Base-by-base conservation (phyloP, 64 coral and sea anemone species). In the Porites australiensis region DNA sequence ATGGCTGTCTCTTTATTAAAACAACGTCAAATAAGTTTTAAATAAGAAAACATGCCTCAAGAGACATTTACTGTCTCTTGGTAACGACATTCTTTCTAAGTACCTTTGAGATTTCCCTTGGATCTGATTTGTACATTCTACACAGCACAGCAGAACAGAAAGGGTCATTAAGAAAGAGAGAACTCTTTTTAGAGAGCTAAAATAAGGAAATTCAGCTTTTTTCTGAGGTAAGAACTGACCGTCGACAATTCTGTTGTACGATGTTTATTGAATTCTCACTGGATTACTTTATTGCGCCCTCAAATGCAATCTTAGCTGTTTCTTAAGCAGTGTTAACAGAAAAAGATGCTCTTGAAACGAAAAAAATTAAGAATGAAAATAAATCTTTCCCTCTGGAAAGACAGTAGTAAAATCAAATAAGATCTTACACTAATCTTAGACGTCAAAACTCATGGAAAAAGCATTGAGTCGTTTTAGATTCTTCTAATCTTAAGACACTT, bases 31-130 rank as follows among this genome's bases (percentile, higher is more conserved):
- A 43, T 43, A 43, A 11, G 12, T 72, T 77, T 77, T 5, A 15
- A 16, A 14, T 50, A 23, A 57, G 19, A 21, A 75, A 78, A 78
- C 75, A 78, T 78, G 54, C 75, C 51, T 10, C 2, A 19, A 12
- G 23, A 50, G 19, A 21, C 27, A 8, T 9, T 21, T 4, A 7
- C 50, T 19, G 75, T 78, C 49, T 20, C 75, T 78, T 78, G 18
- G 75, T 55, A 22, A 23, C 75, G 23, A 78, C 18, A 78, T 78
- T 78, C 75, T 78, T 78, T 57, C 5, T 20, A 16, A 18, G 50
- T 3, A 53, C 75, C 51, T 54, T 58, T 58, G 3, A 78, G 51
- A 78, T 78, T 78, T 22, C 75, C 75, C 75, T 13, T 78, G 51
- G 75, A 55, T 55, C 7, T 57, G 7, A 54, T 55, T 12, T 64